A percentile compares a stretch with the other conserved stretches of the same genome.
Conservation (phyloP, 2,888 invertebrate species). For the Amphipoea lucens region DNA sequence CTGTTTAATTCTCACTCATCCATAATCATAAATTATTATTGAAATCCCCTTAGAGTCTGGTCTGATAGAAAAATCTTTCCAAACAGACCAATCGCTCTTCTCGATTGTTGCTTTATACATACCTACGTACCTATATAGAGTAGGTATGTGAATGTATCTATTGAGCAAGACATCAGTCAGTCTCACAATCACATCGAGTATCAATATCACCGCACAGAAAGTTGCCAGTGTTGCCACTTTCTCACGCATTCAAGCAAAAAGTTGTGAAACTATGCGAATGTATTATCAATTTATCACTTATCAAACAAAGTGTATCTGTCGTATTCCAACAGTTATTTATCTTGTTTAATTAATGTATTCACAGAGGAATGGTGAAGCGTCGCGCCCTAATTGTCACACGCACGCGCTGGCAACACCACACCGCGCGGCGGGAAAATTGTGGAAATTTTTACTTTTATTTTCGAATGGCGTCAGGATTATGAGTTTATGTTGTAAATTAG, state of each 20-base stretch:
- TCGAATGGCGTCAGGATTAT: constrained; percentile 26
- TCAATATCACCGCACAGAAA: constrained; percentile 53
- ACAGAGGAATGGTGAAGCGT: constrained; percentile 70
- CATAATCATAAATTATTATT: background rate
- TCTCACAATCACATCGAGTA: constrained; percentile 40
- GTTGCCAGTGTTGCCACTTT: constrained; percentile 57
- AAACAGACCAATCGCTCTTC: background rate
- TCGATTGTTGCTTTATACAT: background rate
- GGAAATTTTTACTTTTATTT: constrained; percentile 63
- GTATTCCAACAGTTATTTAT: constrained; percentile 66
- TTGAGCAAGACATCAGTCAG: constrained; percentile 29
- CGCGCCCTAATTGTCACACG: constrained; percentile 79
- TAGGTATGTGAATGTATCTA: background rate
- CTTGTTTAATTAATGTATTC: constrained; percentile 69
- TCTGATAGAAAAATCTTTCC: background rate
- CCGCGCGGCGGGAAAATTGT: constrained; percentile 54
- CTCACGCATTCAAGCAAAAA: constrained; percentile 55
- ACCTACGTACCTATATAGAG: background rate
- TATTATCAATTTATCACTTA: constrained; percentile 58
- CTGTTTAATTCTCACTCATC: background rate
- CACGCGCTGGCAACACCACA: constrained; percentile 58
- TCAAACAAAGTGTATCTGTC: constrained; percentile 55
- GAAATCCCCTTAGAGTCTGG: background rate
- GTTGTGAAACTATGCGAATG: constrained; percentile 58
- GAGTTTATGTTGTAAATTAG: constrained; percentile 13